Evolutionary conservation across 2,888 invertebrate species (phyloP).

Genomic region (Empis livida): DNA sequence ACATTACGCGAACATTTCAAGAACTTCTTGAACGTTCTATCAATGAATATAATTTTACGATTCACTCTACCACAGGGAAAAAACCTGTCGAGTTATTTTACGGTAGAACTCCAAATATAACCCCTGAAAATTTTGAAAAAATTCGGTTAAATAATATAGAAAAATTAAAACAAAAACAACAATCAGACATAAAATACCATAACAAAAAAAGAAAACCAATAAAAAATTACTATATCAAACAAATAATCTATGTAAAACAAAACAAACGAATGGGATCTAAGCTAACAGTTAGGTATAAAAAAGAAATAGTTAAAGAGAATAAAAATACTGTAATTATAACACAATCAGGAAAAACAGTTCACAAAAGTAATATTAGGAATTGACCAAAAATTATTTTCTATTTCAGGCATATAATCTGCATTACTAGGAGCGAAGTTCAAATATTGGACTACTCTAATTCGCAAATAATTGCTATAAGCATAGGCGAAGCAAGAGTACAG

Average conservation of each 20-base stretch:
- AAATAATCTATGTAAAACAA: slow-evolving; percentile 5
- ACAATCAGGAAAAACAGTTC: slow-evolving; percentile 2
- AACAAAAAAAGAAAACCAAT: slow-evolving; percentile 2
- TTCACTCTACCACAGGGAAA: slow-evolving; percentile 5
- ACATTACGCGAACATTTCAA: not conserved
- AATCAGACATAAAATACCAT: slow-evolving; percentile 4
- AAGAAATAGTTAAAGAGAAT: slow-evolving; percentile 9
- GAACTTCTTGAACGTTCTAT: not conserved
- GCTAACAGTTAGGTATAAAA: slow-evolving; percentile 5
- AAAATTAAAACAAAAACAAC: slow-evolving; percentile 5
- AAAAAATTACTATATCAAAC: slow-evolving; percentile 3
- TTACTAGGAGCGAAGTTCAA: slow-evolving; percentile 1
- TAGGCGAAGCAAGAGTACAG: slow-evolving; percentile 6
- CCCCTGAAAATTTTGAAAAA: slow-evolving; percentile 1
- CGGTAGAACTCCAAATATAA: slow-evolving; percentile 3
- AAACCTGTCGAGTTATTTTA: slow-evolving; percentile 4
- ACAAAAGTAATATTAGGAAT: slow-evolving; percentile 4
- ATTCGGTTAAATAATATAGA: slow-evolving; percentile 1
- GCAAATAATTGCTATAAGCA: slow-evolving; percentile 5
- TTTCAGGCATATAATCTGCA: not conserved
- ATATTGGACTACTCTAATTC: slow-evolving; percentile 11
- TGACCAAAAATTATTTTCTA: not conserved
- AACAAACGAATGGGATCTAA: slow-evolving; percentile 8
- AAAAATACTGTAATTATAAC: slow-evolving; percentile 8
- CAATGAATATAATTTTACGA: slow-evolving; percentile 4